phyloP scores from a whole-genome alignment of 2,888 invertebrate species.

The Sicus ferrugineus region DNA sequence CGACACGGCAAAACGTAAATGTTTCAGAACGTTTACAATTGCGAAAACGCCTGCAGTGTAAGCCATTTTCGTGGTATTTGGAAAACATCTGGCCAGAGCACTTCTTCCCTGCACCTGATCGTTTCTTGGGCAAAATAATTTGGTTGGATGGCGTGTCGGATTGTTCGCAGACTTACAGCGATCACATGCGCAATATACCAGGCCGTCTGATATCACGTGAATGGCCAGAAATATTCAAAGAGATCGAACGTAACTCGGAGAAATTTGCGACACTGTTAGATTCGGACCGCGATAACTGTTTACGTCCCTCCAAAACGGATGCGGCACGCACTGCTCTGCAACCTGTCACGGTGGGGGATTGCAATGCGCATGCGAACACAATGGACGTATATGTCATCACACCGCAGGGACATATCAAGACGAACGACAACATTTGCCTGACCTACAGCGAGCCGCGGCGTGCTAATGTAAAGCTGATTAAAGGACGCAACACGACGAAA shows the following conservation, averaged over 20 bases:
- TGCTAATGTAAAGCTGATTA: conserved; percentile 49
- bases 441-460: conserved; percentile 69
- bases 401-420: conserved; percentile 76
- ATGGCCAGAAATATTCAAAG: conserved; percentile 54
- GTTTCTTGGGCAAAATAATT: conserved; percentile 88
- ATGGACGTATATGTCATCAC: conserved; percentile 77
- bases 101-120: conserved; percentile 87
- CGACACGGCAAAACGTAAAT: conserved; percentile 55
- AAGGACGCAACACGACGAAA: conserved; percentile 53
- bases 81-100: conserved; percentile 95
- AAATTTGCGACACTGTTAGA: conserved; percentile 52
- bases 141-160: conserved; percentile 58
- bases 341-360: conserved; percentile 57
- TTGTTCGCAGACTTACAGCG: conserved; percentile 53
- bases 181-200: conserved; percentile 55
- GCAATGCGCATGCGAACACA: conserved; percentile 53
- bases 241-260: conserved; percentile 52
- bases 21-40: conserved; percentile 73
- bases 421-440: conserved; percentile 86
- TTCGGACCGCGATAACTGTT: conserved; percentile 57
- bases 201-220: conserved; percentile 52
- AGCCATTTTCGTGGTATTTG: conserved; percentile 92
- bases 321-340: conserved; percentile 49
- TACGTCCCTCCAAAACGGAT: conserved; percentile 52
- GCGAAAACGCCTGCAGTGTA: conserved; percentile 77